Base-by-base conservation (phyloP, 2,113 vertebrate genomes). In the Phalacrocorax aristotelis region DNA sequence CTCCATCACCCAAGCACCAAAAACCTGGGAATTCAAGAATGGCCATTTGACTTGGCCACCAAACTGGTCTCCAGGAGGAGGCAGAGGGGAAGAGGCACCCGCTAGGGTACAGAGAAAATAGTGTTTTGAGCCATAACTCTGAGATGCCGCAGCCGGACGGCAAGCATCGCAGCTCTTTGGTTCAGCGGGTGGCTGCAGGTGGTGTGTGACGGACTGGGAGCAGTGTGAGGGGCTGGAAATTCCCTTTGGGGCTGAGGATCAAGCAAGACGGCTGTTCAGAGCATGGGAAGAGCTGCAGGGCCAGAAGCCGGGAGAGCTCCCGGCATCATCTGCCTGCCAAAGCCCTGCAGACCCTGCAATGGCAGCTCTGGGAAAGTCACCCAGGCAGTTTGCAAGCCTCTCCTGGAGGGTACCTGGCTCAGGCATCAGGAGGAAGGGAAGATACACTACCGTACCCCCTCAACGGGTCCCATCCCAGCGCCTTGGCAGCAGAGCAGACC, bases 61-160 rank as follows among this genome's bases (percentile, higher is more conserved):
- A 38, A 38, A 38, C 9, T 30, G 14, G 7, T 78, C 23, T 75
- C 51, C 34, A 9, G 40, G 54, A 48, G 23, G 15, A 72, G 6
- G 9, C 22, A 65, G 72, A 34, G 17, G 48, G 57, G 48, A 64
- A 71, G 26, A 76, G 48, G 3, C 40, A 72, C 25, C 17, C 10
- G 0, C 16, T 18, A 68, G 65, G 15, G 5, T 7, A 15, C 7
- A 27, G 16, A 23, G 25, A 70, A 54, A 74, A 16, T 21, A 26
- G 4, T 3, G 5, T 34, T 69, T 44, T 77, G 57, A 62, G 12
- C 13, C 0, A 5, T 38, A 19, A 17, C 22, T 10, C 25, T 71
- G 2, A 83, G 40, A 40, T 2, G 9, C 40, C 0, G 0, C 75
- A 88, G 69, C 20, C 4, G 6, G 42, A 13, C 0, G 0, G 57